Evolutionary conservation across 2,113 vertebrate genomes (phyloP), one percentile per base, ranked within the genome.

Genomic region (Eira barbara): DNA sequence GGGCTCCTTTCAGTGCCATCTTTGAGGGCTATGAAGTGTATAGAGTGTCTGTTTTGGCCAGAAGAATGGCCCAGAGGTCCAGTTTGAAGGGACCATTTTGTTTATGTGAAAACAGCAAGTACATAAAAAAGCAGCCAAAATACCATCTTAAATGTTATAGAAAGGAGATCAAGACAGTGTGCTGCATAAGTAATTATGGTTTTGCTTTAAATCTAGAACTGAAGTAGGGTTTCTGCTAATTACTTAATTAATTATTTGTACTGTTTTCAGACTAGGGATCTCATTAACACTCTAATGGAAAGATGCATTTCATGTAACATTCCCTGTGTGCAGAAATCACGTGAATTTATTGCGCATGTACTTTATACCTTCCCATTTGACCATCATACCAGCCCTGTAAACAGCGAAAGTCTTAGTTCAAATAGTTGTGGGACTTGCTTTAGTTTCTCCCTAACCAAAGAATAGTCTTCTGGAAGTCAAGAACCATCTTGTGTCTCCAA

Each of bases 201-300:
- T 89, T 79, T 69, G 27, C 55, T 94, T 42, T 83, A 88, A 78
- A 74, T 85, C 65, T 94, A 97, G 88, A 93, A 88, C 49, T 94
- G 95, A 91, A 80, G 34, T n/a, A 84, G 91, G 31, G 12, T 49
- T 97, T 89, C 82, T 94, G 39, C 65, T 94, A 91, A 82, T 81
- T 67, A 85, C 42, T 57, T 79, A 87, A 52, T 79, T 85, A n/a
- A 79, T 83, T 83, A 95, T 89, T 73, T 81, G 20, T 29, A 42
- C 9, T 74, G 52, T 87, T 95, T 96, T 94, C 55, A 84, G 23
- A 67, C 55, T 34, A 47, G 63, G 34, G 55, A 84, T 34, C 71
- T 81, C 59, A 81, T 59, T 91, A 83, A 76, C 21, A n/a, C 21
- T 74, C 9, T 86, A 59, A 69, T 57, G 52, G 67, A 59, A 96